phyloP scores from a whole-genome alignment of 2,888 invertebrate genomes.

The Pseudococcus longispinus region DNA sequence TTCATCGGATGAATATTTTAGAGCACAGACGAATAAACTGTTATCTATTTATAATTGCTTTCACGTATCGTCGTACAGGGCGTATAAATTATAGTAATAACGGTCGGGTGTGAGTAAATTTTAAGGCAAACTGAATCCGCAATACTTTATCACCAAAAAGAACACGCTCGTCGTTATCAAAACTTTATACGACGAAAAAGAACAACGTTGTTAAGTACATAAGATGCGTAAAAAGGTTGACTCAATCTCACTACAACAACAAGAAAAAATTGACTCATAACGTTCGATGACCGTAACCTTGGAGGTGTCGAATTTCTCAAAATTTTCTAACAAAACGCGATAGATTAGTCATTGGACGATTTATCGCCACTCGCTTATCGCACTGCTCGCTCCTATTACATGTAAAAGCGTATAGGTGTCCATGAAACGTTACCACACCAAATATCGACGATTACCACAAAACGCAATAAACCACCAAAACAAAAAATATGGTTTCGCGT shows the following conservation, averaged over 20 bases:
- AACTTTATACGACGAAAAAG: no score
- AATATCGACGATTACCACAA: background rate
- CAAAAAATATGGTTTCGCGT: background rate
- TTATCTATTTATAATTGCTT: conserved; percentile 19
- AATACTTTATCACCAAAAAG: no score
- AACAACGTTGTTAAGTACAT: background rate
- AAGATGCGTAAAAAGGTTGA: background rate
- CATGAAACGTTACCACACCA: background rate
- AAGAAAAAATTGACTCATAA: background rate
- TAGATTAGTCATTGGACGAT: background rate
- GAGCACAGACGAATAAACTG: background rate
- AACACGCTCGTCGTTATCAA: no score
- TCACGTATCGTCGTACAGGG: background rate
- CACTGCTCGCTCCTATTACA: background rate
- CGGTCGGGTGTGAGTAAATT: background rate
- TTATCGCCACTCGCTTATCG: background rate
- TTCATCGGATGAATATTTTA: conserved; percentile 3
- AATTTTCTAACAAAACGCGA: background rate
- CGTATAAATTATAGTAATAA: background rate
- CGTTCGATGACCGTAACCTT: background rate
- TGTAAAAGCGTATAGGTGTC: background rate
- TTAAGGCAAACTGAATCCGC: no score
- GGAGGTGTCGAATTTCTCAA: background rate
- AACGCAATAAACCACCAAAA: background rate
- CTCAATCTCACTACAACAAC: background rate